Evolutionary conservation across 1,140 invertebrate species (phyloP).

Genomic region (Colletes gigas): DNA sequence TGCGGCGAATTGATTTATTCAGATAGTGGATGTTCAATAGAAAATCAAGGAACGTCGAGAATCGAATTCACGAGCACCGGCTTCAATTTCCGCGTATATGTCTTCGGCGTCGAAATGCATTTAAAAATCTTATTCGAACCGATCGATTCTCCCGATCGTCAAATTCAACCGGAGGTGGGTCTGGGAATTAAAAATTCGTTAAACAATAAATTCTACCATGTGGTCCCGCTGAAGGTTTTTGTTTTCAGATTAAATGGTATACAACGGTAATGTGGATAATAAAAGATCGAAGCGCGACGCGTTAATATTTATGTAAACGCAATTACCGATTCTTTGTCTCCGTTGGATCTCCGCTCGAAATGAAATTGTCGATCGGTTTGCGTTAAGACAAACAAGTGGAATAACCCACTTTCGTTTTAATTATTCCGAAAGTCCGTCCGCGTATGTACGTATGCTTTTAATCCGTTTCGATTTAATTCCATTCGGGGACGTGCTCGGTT

Average conservation of each 20-base stretch:
- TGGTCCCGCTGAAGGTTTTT: too few species aligned
- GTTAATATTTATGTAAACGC: slow-evolving; percentile 1
- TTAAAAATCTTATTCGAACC: not conserved
- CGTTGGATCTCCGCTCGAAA: not conserved
- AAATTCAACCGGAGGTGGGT: too few species aligned
- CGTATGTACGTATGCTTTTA: slow-evolving; percentile 24
- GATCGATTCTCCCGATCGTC: too few species aligned
- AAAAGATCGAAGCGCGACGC: too few species aligned
- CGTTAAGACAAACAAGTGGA: slow-evolving; percentile 36
- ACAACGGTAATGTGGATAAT: too few species aligned
- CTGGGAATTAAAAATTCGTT: too few species aligned
- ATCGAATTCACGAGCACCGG: slow-evolving; percentile 20
- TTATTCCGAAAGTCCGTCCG: slow-evolving; percentile 29
- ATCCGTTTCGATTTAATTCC: slow-evolving; percentile 23
- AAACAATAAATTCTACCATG: too few species aligned
- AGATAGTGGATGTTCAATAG: slow-evolving; percentile 38
- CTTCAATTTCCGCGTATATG: slow-evolving; percentile 40
- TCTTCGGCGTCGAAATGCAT: slow-evolving; percentile 16
- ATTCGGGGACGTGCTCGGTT: slow-evolving; percentile 7
- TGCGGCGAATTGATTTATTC: slow-evolving; percentile 52
- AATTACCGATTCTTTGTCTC: not conserved
- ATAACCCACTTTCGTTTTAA: slow-evolving; percentile 45
- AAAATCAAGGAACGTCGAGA: slow-evolving; percentile 41
- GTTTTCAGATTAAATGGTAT: too few species aligned
- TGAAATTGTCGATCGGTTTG: slow-evolving; percentile 22